Conservation (phyloP, 2,888 invertebrate species). For the Pandemis cinnamomeana region DNA sequence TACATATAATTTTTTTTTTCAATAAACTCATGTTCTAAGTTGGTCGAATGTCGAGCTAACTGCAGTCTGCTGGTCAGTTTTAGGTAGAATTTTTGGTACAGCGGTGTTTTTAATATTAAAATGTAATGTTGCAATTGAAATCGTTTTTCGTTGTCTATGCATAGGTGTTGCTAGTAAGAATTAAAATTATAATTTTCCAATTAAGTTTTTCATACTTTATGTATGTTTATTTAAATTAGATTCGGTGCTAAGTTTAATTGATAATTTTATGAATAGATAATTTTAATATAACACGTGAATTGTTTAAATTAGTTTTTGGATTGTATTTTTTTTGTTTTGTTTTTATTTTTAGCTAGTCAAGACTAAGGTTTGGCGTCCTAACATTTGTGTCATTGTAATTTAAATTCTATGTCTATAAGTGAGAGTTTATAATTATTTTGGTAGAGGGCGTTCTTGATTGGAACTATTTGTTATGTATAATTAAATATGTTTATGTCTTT, state of each 20-base stretch:
- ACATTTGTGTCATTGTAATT: slow-evolving; percentile 9
- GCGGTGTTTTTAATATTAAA: slow-evolving; percentile 39
- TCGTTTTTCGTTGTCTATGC: slow-evolving; percentile 40
- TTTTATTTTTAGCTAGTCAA: slow-evolving; percentile 39
- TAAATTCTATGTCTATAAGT: slow-evolving; percentile 1
- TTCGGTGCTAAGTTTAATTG: slow-evolving; percentile 39
- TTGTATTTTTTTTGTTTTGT: not conserved
- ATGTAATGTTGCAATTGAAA: slow-evolving; percentile 31
- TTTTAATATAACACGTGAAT: slow-evolving; percentile 12
- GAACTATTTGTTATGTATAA: not conserved
- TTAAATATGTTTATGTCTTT: not conserved
- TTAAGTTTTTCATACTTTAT: slow-evolving; percentile 41
- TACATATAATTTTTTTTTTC: too few relatives aligned
- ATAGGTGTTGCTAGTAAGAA: slow-evolving; percentile 40
- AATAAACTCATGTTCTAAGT: not conserved
- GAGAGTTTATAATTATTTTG: not conserved
- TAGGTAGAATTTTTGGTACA: slow-evolving; percentile 40
- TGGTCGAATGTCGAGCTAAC: not conserved
- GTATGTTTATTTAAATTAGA: slow-evolving; percentile 33
- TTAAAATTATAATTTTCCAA: slow-evolving; percentile 19
- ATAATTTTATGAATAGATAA: slow-evolving; percentile 29
- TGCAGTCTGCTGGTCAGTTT: not conserved
- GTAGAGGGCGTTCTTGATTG: not conserved
- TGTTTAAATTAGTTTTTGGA: slow-evolving; percentile 4
- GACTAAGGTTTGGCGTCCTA: slow-evolving; percentile 18